Percentiles rank a stretch among this genome's conserved stretches.
Conservation (phyloP, 2,113 vertebrate species). For the Plecturocebus donacophilus region DNA sequence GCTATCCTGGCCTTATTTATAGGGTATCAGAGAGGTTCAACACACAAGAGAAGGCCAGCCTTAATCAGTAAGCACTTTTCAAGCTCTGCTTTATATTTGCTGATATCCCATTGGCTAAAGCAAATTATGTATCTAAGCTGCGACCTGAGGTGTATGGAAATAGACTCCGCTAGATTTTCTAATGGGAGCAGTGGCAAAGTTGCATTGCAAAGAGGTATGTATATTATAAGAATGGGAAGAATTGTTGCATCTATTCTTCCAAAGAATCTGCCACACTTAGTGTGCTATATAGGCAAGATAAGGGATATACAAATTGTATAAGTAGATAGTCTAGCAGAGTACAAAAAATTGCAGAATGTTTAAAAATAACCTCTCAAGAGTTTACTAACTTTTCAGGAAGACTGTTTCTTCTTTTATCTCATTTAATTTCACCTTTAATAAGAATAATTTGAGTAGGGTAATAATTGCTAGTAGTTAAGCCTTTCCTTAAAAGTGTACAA, state of each 20-base stretch:
- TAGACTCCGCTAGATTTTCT: not conserved
- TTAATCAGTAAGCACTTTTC: not conserved
- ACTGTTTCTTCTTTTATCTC: not conserved
- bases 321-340: not conserved
- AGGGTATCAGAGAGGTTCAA: not conserved
- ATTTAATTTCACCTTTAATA: not conserved
- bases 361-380: not conserved
- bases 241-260: not conserved
- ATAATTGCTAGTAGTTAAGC: not conserved
- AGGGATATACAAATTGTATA: not conserved
- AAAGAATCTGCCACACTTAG: not conserved
- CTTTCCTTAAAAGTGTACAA: not conserved
- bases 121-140: not conserved
- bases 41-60: not conserved
- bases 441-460: not conserved
- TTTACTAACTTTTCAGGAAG: not conserved
- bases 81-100: not conserved
- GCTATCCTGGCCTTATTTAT: not conserved
- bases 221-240: not conserved
- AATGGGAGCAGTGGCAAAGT: not conserved
- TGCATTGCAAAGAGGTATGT: not conserved
- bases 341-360: not conserved
- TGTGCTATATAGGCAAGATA: not conserved
- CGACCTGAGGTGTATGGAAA: not conserved
- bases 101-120: not conserved